Conservation (phyloP, 2,113 vertebrate species). For the Merops nubicus region DNA sequence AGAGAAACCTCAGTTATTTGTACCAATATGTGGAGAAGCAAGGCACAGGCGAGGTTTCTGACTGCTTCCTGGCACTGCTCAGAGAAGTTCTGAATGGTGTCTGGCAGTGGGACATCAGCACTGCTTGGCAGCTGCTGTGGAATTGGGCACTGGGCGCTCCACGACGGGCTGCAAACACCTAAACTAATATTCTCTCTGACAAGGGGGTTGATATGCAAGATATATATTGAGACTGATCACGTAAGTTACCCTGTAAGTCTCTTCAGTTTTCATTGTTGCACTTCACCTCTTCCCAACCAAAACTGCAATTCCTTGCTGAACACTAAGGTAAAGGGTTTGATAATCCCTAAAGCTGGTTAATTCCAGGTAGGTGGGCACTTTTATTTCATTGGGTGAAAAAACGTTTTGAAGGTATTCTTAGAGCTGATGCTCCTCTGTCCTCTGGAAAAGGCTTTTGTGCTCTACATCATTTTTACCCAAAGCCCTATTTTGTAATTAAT, state of each 20-base stretch:
- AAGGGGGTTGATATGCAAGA: accelerated
- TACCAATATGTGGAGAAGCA: background rate
- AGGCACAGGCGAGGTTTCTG: background rate
- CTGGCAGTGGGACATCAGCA: background rate
- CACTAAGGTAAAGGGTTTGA: background rate
- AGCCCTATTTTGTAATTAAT: background rate
- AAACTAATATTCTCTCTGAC: background rate
- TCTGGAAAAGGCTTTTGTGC: background rate
- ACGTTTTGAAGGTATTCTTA: background rate
- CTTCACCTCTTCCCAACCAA: background rate
- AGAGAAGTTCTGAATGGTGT: background rate
- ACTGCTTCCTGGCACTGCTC: background rate
- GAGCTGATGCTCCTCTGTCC: background rate
- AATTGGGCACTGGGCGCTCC: background rate
- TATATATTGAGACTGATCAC: accelerated
- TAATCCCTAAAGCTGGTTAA: background rate
- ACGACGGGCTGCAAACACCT: background rate
- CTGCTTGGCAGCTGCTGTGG: background rate
- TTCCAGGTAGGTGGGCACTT: accelerated
- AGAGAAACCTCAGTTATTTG: background rate
- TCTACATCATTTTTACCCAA: background rate
- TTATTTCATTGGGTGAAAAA: background rate
- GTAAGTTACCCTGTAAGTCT: background rate
- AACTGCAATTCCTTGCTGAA: background rate
- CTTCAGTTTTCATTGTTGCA: background rate